These are phyloP conservation scores for Alces alces DNA, from an alignment of 2,113 vertebrate genomes.

Conservation along the genomic window DNA sequence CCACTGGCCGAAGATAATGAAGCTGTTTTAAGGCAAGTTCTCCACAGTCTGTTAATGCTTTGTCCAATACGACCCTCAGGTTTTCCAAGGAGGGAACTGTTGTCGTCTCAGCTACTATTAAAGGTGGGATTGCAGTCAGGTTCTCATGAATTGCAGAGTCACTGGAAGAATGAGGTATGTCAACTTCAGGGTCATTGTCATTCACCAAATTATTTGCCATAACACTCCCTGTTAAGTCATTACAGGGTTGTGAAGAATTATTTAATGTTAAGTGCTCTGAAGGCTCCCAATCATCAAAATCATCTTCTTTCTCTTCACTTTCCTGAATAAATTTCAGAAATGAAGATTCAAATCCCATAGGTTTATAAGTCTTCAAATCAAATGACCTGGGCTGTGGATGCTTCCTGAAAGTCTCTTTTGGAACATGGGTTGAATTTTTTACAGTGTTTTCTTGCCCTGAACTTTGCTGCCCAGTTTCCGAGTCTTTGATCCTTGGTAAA, in stretches of 20 bases:
- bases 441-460: slow-evolving; percentile 67
- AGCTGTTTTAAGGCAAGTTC: slow-evolving; percentile 99
- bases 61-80: slow-evolving; percentile 94
- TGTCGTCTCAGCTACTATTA: slow-evolving; percentile 82
- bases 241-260: slow-evolving; percentile 64
- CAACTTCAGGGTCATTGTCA: slow-evolving; percentile 82
- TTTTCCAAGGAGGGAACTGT: slow-evolving; percentile 89
- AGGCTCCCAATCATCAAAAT: slow-evolving; percentile 79
- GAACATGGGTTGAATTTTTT: slow-evolving; percentile 69
- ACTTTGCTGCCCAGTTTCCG: slow-evolving; percentile 77
- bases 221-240: slow-evolving; percentile 60
- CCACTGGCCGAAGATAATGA: slow-evolving; percentile 97
- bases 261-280: slow-evolving; percentile 74
- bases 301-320: slow-evolving; percentile 85
- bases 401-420: slow-evolving; percentile 83
- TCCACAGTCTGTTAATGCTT: slow-evolving; percentile 94
- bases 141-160: slow-evolving; percentile 76
- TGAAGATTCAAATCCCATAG: slow-evolving; percentile 95
- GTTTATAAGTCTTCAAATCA: slow-evolving; percentile 92
- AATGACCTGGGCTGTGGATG: slow-evolving; percentile 80
- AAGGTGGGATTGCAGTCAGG: slow-evolving; percentile 84
- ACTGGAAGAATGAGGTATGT: slow-evolving; percentile 80
- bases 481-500: slow-evolving; percentile 87
- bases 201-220: slow-evolving; percentile 77
- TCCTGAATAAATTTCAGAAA: slow-evolving; percentile 98